Evolutionary conservation across 2,888 invertebrate species (phyloP).

Genomic region (Frankliniella intonsa): DNA sequence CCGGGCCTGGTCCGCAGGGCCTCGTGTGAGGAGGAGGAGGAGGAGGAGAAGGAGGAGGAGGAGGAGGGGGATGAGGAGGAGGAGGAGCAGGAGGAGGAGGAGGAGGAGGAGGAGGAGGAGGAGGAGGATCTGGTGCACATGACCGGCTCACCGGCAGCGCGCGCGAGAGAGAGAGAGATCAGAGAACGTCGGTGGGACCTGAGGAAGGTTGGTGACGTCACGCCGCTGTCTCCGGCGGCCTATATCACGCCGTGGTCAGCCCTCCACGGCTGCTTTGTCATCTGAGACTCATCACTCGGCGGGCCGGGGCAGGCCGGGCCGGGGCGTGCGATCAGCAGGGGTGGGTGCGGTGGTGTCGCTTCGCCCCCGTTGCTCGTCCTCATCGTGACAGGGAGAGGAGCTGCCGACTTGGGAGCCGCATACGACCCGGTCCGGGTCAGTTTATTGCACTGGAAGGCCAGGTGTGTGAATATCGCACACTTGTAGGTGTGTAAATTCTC

Average conservation of each 20-base stretch:
- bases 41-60: not conserved
- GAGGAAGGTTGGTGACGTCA: no score
- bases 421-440: no score
- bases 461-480: no score
- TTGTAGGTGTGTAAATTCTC: no score
- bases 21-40: not conserved
- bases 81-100: not conserved
- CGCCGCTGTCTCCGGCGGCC: no score
- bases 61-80: not conserved
- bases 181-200: no score
- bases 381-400: no score
- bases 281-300: conserved; percentile 13
- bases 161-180: no score
- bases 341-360: not conserved
- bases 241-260: not conserved
- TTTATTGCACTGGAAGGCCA: no score
- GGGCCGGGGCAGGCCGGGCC: not conserved
- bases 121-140: not conserved
- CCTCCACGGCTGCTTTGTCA: not conserved
- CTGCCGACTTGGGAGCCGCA: no score
- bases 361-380: no score
- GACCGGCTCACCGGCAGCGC: not conserved
- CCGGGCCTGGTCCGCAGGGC: no score
- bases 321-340: not conserved
- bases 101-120: not conserved